Percentiles rank a stretch among this genome's conserved stretches.
These are phyloP conservation scores for Dunckerocampus dactyliophorus DNA, from an alignment of 2,113 vertebrate species.

Conservation along the genomic window DNA sequence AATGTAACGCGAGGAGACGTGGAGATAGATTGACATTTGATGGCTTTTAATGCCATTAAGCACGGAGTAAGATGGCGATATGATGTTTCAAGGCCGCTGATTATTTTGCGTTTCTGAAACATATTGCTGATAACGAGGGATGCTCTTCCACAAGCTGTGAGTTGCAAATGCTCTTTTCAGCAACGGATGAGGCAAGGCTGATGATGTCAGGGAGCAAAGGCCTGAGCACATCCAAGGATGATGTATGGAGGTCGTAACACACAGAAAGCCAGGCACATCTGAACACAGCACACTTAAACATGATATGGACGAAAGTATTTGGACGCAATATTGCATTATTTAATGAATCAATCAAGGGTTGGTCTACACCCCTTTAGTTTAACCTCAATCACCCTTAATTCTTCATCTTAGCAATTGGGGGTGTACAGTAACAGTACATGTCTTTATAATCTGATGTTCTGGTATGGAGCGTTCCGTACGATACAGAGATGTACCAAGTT, in stretches of 20 bases:
- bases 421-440: no score
- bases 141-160: neutral
- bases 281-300: no score
- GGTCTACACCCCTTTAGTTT: no score
- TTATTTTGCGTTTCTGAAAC: neutral
- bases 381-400: no score
- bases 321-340: no score
- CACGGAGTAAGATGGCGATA: constrained; percentile 7
- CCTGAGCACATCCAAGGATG: constrained; percentile 25
- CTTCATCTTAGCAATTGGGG: no score
- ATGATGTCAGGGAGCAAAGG: constrained; percentile 26
- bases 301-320: no score
- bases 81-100: constrained; percentile 16
- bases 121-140: neutral
- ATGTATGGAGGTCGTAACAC: constrained; percentile 45
- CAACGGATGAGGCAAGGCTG: constrained; percentile 27
- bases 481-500: no score
- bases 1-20: constrained; percentile 20
- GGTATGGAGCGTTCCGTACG: no score
- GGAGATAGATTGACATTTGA: constrained; percentile 20
- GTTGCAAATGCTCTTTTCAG: constrained; percentile 18
- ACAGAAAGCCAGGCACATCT: constrained; percentile 15
- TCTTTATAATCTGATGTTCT: no score
- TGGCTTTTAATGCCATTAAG: constrained; percentile 27
- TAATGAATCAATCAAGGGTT: no score